A percentile compares a stretch with the other conserved stretches of the same genome.
Evolutionary conservation across 2,888 invertebrate species (phyloP).

Genomic region (Drosophila austrosaltans): DNA sequence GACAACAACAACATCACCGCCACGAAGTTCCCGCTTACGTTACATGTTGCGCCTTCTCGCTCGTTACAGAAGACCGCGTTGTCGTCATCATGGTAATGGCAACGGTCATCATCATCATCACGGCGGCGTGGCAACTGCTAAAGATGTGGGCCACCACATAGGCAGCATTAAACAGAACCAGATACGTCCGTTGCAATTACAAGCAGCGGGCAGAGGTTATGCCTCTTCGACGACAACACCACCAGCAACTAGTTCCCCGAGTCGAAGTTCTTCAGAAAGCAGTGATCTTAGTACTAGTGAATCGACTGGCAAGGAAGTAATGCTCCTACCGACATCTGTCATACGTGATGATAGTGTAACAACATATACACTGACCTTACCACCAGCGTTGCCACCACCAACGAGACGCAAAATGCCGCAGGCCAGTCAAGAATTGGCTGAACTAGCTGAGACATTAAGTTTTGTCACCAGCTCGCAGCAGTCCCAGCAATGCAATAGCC

Average conservation of each 20-base stretch:
- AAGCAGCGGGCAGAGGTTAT: slow-evolving; percentile 51
- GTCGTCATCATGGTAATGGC: slow-evolving; percentile 50
- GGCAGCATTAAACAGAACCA: slow-evolving; percentile 83
- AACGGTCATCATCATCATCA: slow-evolving; percentile 27
- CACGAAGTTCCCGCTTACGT: slow-evolving; percentile 74
- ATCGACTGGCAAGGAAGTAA: slow-evolving; percentile 69
- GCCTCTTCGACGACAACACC: slow-evolving; percentile 53
- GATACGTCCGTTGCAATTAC: slow-evolving; percentile 81
- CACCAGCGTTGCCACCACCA: slow-evolving; percentile 84
- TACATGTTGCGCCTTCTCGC: slow-evolving; percentile 83
- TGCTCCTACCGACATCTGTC: slow-evolving; percentile 81
- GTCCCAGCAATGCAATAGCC: slow-evolving; percentile 50
- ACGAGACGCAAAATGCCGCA: slow-evolving; percentile 84
- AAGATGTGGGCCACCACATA: slow-evolving; percentile 52
- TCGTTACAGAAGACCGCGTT: slow-evolving; percentile 81
- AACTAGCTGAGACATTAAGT: slow-evolving; percentile 85
- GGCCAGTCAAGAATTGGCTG: slow-evolving; percentile 85
- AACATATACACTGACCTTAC: slow-evolving; percentile 78
- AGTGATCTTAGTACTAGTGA: slow-evolving; percentile 65
- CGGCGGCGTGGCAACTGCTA: slow-evolving; percentile 35
- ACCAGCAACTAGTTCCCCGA: slow-evolving; percentile 61
- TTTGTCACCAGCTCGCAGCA: slow-evolving; percentile 77
- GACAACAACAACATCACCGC: slow-evolving; percentile 50
- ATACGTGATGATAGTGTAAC: slow-evolving; percentile 81
- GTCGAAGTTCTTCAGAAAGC: slow-evolving; percentile 52